Percentiles rank a stretch among this genome's conserved stretches.
phyloP scores from a whole-genome alignment of 30 jellyfish, hydroid and myxozoan genomes.

The Aurelia aurita region DNA sequence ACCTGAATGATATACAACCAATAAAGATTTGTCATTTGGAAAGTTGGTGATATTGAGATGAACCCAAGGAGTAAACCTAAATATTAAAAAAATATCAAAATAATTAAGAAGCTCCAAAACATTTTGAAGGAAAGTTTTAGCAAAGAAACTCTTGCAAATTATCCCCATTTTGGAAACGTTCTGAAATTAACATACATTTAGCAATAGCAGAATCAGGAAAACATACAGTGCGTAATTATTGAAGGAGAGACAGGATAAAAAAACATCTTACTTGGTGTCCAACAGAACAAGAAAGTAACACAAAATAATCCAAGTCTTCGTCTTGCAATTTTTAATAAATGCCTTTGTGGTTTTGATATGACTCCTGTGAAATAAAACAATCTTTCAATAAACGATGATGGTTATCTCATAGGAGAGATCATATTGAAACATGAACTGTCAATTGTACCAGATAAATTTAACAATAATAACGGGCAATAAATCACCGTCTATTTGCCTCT shows the following conservation, averaged over 20 bases:
- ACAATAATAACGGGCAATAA: too few relatives aligned
- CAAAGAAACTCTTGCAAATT: too few relatives aligned
- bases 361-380: slow-evolving; percentile 24
- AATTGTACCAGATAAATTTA: too few relatives aligned
- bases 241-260: background rate
- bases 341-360: slow-evolving; percentile 57
- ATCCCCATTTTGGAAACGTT: too few relatives aligned
- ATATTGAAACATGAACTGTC: too few relatives aligned
- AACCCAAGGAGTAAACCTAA: slow-evolving; percentile 61
- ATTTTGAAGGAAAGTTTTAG: too few relatives aligned
- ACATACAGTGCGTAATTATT: too few relatives aligned
- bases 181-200: too few relatives aligned
- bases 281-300: slow-evolving; percentile 49
- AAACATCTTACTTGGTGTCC: slow-evolving; percentile 57
- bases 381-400: background rate
- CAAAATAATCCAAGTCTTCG: slow-evolving; percentile 48
- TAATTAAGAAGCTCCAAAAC: too few relatives aligned
- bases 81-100: background rate
- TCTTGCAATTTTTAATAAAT: slow-evolving; percentile 9
- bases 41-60: slow-evolving; percentile 55
- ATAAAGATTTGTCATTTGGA: slow-evolving; percentile 27
- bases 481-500: too few relatives aligned
- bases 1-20: slow-evolving; percentile 61
- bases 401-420: too few relatives aligned
- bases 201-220: too few relatives aligned